A percentile compares a stretch with the other conserved stretches of the same genome.
phyloP scores from a whole-genome alignment of 2,113 vertebrate genomes.

The Alligator sinensis region DNA sequence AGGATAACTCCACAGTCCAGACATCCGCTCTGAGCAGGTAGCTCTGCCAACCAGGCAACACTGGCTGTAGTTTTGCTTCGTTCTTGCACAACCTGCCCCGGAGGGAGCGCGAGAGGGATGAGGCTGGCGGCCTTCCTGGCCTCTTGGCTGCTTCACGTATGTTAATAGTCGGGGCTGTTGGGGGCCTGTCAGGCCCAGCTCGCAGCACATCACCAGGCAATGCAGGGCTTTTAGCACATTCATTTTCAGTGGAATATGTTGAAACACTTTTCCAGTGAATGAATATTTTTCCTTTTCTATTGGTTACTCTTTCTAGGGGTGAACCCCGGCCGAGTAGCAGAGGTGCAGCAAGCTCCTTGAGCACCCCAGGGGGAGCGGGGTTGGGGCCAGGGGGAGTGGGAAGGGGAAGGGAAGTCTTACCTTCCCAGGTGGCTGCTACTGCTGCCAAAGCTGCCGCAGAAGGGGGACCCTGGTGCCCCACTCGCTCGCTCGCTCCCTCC shows the following conservation, averaged over 20 bases:
- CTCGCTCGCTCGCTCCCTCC: too few relatives aligned
- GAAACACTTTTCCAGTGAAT: background rate
- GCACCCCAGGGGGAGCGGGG: too few relatives aligned
- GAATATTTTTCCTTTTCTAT: fast-evolving
- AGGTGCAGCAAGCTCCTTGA: too few relatives aligned
- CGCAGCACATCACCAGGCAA: fast-evolving
- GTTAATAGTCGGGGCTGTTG: too few relatives aligned
- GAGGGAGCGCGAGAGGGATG: background rate
- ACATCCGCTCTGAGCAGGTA: fast-evolving
- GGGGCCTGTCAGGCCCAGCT: fast-evolving
- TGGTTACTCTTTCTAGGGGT: background rate
- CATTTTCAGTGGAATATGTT: background rate
- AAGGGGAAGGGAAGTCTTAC: too few relatives aligned
- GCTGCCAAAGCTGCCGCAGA: too few relatives aligned
- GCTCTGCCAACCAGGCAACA: fast-evolving
- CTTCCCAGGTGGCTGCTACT: too few relatives aligned
- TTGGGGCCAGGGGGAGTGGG: too few relatives aligned
- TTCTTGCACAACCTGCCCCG: background rate
- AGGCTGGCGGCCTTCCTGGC: background rate
- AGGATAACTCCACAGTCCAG: background rate
- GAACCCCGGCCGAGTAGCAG: background rate
- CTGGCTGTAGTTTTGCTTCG: fast-evolving
- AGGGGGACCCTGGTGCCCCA: too few relatives aligned
- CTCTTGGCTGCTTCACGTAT: fast-evolving
- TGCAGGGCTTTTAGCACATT: fast-evolving